These are phyloP conservation scores for Whitmania pigra DNA, from an alignment of 1,140 invertebrate genomes.

Conservation along the genomic window DNA sequence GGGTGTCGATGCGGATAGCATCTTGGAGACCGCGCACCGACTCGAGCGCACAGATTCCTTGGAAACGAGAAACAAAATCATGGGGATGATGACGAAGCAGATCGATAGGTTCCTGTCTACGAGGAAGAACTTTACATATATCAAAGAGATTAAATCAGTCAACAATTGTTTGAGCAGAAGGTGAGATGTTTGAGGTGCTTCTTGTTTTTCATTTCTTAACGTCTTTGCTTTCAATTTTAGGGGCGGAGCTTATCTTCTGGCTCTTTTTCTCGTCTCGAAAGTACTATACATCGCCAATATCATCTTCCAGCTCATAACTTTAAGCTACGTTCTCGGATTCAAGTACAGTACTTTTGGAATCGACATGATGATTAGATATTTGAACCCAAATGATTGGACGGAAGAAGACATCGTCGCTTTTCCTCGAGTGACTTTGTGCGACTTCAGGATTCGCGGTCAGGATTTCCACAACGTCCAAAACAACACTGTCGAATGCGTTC, in stretches of 20 bases:
- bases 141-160: constrained; percentile 12
- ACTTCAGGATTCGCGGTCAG: constrained; percentile 39
- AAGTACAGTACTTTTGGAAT: constrained; percentile 45
- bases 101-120: constrained; percentile 21
- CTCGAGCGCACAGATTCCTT: not conserved
- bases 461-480: constrained; percentile 36
- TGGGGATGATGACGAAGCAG: constrained; percentile 18
- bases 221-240: constrained; percentile 11
- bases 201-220: not conserved
- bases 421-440: constrained; percentile 45
- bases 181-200: not conserved
- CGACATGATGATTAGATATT: constrained; percentile 31
- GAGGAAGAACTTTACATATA: constrained; percentile 16
- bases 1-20: constrained; percentile 26
- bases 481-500: constrained; percentile 30
- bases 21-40: constrained; percentile 14
- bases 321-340: constrained; percentile 45
- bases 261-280: constrained; percentile 14
- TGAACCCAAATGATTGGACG: constrained; percentile 32
- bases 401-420: constrained; percentile 34
- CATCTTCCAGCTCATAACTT: constrained; percentile 37
- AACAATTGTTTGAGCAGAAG: constrained; percentile 16
- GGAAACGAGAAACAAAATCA: constrained; percentile 9
- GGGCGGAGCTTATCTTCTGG: not conserved
- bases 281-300: constrained; percentile 7